Conservation (phyloP, 2,888 invertebrate genomes). For the Taphrorychus bicolor region DNA sequence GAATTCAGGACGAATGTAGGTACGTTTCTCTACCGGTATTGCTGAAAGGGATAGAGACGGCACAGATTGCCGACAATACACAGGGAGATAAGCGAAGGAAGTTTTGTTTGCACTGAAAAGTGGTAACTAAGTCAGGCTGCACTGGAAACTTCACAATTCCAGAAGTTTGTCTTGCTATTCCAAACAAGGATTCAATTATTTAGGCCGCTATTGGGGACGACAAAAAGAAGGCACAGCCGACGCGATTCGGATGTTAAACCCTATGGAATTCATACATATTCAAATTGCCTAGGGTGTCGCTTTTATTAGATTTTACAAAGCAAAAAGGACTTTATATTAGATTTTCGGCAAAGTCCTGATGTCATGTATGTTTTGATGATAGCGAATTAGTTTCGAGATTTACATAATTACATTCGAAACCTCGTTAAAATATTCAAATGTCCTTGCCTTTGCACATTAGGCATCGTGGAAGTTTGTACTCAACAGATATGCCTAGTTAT, state of each 20-base stretch:
- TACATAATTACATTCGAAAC: background rate
- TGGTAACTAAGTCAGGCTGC: conserved; percentile 4
- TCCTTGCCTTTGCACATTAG: no score
- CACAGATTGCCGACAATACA: background rate
- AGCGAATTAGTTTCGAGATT: background rate
- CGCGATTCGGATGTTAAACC: background rate
- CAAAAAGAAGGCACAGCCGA: background rate
- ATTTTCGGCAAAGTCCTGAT: background rate
- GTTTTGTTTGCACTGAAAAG: conserved; percentile 6
- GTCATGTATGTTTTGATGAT: background rate
- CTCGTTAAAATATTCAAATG: background rate
- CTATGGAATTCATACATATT: background rate
- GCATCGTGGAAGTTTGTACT: no score
- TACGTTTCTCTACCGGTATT: background rate
- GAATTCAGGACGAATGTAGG: conserved; percentile 1
- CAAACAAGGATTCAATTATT: background rate
- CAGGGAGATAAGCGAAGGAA: conserved; percentile 8
- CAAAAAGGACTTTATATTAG: background rate
- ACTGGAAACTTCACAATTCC: background rate
- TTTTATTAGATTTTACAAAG: background rate
- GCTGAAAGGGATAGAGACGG: background rate
- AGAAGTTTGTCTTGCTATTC: background rate
- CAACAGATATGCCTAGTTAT: background rate
- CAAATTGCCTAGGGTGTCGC: background rate
- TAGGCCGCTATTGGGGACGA: background rate